Evolutionary conservation across 2,888 invertebrate species (phyloP).

Genomic region (Lingula anatina): DNA sequence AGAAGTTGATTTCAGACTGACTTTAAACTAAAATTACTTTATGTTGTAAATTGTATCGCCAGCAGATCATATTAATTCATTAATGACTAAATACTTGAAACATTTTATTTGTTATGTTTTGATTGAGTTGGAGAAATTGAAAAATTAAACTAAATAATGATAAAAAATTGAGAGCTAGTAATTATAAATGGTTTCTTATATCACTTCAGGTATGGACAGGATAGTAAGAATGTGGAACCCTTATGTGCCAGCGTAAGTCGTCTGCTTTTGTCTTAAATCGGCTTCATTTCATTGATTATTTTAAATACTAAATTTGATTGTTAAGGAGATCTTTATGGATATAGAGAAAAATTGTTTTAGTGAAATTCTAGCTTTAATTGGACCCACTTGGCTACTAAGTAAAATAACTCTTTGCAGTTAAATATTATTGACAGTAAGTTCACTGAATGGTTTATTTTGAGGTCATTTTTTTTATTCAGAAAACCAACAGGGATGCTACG

Average conservation of each 20-base stretch:
- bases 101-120: too few relatives aligned
- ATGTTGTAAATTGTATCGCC: background rate
- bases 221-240: conserved; percentile 52
- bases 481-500: conserved; percentile 51
- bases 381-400: background rate
- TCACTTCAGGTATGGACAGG: conserved; percentile 48
- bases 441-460: background rate
- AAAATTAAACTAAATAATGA: too few relatives aligned
- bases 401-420: background rate
- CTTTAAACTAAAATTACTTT: background rate
- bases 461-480: conserved; percentile 14
- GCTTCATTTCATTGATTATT: background rate
- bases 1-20: too few relatives aligned
- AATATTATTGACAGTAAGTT: background rate
- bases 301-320: background rate
- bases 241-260: conserved; percentile 45
- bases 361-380: background rate
- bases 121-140: too few relatives aligned
- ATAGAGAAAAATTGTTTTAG: background rate
- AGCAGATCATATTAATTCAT: too few relatives aligned
- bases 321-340: background rate
- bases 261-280: background rate
- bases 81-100: too few relatives aligned
- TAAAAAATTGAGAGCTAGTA: too few relatives aligned
- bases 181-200: too few relatives aligned